These are phyloP conservation scores for Hecatera dysodea DNA, from an alignment of 2,888 invertebrate genomes.

Conservation along the genomic window DNA sequence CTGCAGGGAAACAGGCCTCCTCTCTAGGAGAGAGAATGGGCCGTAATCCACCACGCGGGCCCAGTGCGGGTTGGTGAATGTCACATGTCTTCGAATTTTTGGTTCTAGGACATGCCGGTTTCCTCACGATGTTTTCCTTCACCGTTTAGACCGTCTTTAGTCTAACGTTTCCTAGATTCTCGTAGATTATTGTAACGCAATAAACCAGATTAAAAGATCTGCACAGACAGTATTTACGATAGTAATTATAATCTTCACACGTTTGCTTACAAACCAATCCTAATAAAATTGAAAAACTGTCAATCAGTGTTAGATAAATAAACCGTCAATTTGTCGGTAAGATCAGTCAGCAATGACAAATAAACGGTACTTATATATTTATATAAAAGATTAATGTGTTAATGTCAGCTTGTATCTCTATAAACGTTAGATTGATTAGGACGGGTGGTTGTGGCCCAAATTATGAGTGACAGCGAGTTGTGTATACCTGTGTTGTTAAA, in stretches of 20 bases:
- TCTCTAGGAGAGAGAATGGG: too few species aligned
- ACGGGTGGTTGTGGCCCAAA: constrained; percentile 64
- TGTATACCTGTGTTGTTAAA: neutral
- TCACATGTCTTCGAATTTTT: too few species aligned
- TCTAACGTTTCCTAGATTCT: neutral
- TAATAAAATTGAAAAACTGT: constrained; percentile 41
- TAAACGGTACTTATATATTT: constrained; percentile 69
- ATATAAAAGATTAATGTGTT: constrained; percentile 75
- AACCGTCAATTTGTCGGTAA: constrained; percentile 62
- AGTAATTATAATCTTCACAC: neutral
- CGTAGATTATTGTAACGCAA: too few species aligned
- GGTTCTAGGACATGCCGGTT: too few species aligned
- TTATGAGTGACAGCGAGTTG: constrained; percentile 25
- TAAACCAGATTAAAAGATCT: neutral
- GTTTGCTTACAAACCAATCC: constrained; percentile 17
- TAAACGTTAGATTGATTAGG: constrained; percentile 80
- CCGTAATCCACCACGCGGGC: too few species aligned
- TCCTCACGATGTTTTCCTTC: too few species aligned
- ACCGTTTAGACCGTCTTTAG: too few species aligned
- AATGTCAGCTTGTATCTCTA: constrained; percentile 79
- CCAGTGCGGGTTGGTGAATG: too few species aligned
- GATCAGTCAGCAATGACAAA: constrained; percentile 72
- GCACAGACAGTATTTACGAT: neutral
- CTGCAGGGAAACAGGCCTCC: too few species aligned
- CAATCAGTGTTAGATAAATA: constrained; percentile 56